Percentiles rank a stretch among this genome's conserved stretches.
Evolutionary conservation across 2,113 vertebrate genomes (phyloP).

Genomic region (Colaptes auratus): DNA sequence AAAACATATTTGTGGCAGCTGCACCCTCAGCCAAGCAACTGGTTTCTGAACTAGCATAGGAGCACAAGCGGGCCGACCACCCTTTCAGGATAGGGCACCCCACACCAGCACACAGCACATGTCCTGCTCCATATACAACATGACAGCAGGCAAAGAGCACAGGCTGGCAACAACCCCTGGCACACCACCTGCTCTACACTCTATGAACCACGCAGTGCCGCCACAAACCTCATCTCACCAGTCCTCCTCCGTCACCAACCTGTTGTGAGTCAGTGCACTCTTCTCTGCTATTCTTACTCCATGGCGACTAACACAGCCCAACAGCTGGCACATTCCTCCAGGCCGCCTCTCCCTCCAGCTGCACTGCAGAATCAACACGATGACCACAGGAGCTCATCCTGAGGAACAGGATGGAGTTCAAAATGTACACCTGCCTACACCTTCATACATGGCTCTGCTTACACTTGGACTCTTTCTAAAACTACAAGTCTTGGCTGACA

Average conservation of each 20-base stretch:
- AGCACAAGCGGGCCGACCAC: accelerated
- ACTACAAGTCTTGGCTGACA: neutral
- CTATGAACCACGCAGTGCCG: accelerated
- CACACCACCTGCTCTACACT: neutral
- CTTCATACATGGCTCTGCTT: accelerated
- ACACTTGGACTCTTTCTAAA: neutral
- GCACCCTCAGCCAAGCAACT: neutral
- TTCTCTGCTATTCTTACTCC: neutral
- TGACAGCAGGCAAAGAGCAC: accelerated
- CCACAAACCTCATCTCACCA: accelerated
- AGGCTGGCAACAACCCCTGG: accelerated
- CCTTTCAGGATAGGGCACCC: neutral
- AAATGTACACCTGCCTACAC: accelerated
- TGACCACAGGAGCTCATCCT: neutral
- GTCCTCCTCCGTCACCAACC: neutral
- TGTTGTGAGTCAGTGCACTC: accelerated
- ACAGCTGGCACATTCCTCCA: accelerated
- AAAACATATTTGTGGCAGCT: neutral
- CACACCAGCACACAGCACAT: accelerated
- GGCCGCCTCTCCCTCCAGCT: accelerated
- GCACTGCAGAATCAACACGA: accelerated
- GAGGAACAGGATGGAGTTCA: neutral
- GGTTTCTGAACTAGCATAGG: neutral
- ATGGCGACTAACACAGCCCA: accelerated
- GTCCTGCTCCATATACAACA: accelerated